A percentile compares a stretch with the other conserved stretches of the same genome.
Evolutionary conservation across 2,888 invertebrate genomes (phyloP).

Genomic region (Caenorhabditis panamensis): DNA sequence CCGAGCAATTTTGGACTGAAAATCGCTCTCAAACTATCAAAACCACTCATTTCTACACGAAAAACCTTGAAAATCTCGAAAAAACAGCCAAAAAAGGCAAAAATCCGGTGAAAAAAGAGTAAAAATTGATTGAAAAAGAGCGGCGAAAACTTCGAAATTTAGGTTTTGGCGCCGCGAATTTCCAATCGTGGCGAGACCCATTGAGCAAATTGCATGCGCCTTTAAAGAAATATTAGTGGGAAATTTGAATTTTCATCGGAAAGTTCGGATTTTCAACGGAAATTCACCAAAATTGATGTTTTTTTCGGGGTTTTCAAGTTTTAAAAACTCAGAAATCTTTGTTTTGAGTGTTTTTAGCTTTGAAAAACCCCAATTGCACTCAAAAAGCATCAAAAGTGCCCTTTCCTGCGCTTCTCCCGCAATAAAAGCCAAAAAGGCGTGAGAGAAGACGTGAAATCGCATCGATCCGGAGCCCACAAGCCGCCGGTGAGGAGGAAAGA

Average conservation of each 20-base stretch:
- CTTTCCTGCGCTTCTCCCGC: neutral
- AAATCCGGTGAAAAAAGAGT: neutral
- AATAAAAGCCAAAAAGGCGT: neutral
- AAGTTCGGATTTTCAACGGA: neutral
- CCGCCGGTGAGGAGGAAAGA: conserved; percentile 21
- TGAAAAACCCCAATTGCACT: neutral
- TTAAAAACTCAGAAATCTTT: too few species aligned
- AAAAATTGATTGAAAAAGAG: too few species aligned
- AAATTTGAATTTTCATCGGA: neutral
- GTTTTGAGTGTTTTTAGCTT: too few species aligned
- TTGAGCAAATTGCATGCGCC: too few species aligned
- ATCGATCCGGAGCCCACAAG: conserved; percentile 27
- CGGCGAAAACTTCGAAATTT: too few species aligned
- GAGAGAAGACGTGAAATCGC: conserved; percentile 25
- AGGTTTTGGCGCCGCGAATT: too few species aligned
- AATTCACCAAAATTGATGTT: neutral
- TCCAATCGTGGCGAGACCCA: too few species aligned
- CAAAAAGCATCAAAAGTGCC: neutral
- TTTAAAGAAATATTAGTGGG: too few species aligned
- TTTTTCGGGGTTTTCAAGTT: too few species aligned
- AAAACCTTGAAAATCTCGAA: neutral
- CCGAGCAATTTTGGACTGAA: too few species aligned
- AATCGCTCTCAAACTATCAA: too few species aligned
- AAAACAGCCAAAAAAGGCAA: neutral
- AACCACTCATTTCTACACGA: neutral